These are phyloP conservation scores for Adela reaumurella DNA, from an alignment of 2,888 invertebrate genomes.

Conservation along the genomic window DNA sequence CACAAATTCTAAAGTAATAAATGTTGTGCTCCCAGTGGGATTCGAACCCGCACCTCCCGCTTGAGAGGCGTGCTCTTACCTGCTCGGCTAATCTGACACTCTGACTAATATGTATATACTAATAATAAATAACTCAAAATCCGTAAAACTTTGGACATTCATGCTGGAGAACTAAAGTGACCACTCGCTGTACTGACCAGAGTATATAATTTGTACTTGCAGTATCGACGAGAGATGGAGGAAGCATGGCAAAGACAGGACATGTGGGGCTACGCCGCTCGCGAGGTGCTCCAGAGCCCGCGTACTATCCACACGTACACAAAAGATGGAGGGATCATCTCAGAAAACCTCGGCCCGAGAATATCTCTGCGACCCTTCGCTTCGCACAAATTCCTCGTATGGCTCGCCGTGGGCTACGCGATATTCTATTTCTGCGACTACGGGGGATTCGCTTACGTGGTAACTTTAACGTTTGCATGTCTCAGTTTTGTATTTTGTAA, in stretches of 20 bases:
- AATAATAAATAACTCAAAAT: no score
- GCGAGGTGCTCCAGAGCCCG: slow-evolving; percentile 63
- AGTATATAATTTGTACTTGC: slow-evolving; percentile 24
- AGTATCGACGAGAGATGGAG: slow-evolving; percentile 69
- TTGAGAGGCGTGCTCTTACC: no score
- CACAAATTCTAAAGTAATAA: no score
- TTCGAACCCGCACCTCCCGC: no score
- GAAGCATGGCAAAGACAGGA: slow-evolving; percentile 61
- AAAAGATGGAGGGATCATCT: slow-evolving; percentile 53
- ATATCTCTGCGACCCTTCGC: slow-evolving; percentile 66
- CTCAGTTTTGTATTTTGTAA: slow-evolving; percentile 42
- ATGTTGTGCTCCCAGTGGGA: no score
- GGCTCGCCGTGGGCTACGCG: slow-evolving; percentile 49
- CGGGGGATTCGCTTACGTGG: slow-evolving; percentile 44
- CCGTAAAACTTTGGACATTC: no score
- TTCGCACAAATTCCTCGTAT: slow-evolving; percentile 56
- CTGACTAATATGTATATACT: no score
- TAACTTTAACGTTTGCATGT: slow-evolving; percentile 43
- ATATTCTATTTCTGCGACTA: slow-evolving; percentile 52
- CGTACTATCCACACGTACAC: slow-evolving; percentile 59
- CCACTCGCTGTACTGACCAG: no score
- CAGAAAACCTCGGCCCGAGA: slow-evolving; percentile 61
- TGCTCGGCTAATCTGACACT: no score
- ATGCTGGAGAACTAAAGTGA: no score
- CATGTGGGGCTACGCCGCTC: slow-evolving; percentile 59